Evolutionary conservation across 2,797 vertebrate species (phyloP).

Genomic region (Coccyzus lansbergi): DNA sequence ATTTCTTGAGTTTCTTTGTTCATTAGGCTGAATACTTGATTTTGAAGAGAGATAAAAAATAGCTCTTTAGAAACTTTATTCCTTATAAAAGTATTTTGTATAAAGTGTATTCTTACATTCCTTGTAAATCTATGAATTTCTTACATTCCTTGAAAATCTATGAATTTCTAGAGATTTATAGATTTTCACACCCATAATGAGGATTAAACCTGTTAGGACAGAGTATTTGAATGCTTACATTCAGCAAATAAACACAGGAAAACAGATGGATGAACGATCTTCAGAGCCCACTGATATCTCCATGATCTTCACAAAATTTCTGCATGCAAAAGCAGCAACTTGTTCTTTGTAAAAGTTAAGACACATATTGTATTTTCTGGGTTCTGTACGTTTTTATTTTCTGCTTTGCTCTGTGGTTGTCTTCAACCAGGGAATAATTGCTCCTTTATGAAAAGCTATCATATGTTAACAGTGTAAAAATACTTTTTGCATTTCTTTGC

Average conservation of each 20-base stretch:
- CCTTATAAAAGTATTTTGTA: background rate
- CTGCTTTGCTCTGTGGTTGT: background rate
- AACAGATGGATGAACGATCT: background rate
- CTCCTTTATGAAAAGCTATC: background rate
- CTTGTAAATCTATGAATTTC: background rate
- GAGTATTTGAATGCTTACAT: background rate
- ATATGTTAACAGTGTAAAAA: background rate
- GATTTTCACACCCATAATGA: background rate
- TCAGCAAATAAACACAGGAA: background rate
- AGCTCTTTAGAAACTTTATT: background rate
- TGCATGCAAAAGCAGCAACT: background rate
- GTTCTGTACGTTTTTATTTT: background rate
- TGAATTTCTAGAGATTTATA: background rate
- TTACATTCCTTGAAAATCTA: background rate
- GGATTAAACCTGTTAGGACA: background rate
- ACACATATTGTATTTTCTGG: background rate
- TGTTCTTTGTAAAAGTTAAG: background rate
- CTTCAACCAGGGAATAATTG: background rate
- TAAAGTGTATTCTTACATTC: background rate
- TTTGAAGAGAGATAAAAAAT: background rate
- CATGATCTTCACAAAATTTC: background rate
- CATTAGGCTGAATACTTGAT: background rate
- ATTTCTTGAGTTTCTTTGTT: background rate
- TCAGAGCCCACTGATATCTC: background rate
- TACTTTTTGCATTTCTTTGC: background rate